Conservation (phyloP, 1,140 invertebrate species). For the Himalopsyche phryganea region DNA sequence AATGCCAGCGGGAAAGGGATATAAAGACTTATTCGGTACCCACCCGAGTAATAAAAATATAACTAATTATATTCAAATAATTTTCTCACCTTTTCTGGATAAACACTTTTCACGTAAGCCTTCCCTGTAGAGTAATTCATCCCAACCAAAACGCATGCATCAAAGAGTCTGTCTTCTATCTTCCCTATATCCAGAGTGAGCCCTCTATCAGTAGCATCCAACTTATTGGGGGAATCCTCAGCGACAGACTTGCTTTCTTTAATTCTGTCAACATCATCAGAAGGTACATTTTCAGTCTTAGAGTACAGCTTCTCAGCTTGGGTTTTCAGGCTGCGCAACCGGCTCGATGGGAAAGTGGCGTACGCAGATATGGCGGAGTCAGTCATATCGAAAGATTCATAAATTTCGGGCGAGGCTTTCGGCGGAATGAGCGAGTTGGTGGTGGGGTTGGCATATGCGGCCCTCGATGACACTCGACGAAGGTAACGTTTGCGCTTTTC, state of each 20-base stretch:
- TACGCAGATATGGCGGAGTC: constrained; percentile 27
- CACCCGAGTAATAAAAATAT: too few species aligned
- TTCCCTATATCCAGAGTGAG: constrained; percentile 37
- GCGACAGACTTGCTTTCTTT: too few species aligned
- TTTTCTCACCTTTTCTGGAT: constrained; percentile 58
- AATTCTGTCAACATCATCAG: constrained; percentile 18
- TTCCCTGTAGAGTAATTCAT: constrained; percentile 56
- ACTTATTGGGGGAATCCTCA: background rate
- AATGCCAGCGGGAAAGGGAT: too few species aligned
- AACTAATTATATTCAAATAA: constrained; percentile 7
- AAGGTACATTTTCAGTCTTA: background rate
- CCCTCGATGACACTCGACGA: constrained; percentile 51
- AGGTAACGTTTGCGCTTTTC: constrained; percentile 62
- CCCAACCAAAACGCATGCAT: constrained; percentile 63
- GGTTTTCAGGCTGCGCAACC: constrained; percentile 33
- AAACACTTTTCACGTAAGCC: constrained; percentile 65
- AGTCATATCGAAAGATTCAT: background rate
- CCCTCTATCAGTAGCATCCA: background rate
- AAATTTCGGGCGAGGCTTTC: background rate
- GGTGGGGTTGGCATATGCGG: constrained; percentile 33
- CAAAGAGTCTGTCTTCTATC: constrained; percentile 54
- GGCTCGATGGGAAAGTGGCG: constrained; percentile 32
- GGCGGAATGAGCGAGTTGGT: background rate
- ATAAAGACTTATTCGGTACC: too few species aligned
- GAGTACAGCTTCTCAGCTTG: constrained; percentile 31